Base-by-base conservation (phyloP, 1,140 invertebrate genomes). In the Megalonaias nervosa region DNA sequence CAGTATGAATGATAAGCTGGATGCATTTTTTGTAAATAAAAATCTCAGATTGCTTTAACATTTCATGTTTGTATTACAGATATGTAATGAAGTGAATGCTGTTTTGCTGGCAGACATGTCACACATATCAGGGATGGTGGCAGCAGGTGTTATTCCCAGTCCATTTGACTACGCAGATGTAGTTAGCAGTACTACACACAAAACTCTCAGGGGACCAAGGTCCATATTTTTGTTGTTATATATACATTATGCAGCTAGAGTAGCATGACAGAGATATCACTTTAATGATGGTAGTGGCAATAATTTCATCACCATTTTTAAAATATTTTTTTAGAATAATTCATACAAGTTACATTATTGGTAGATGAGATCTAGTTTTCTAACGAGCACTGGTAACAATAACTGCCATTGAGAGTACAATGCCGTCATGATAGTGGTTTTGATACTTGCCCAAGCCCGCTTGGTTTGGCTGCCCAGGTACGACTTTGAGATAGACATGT, bases 131-230 rank as follows among this genome's bases (percentile, higher is more conserved):
- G 97, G 97, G 21, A 91, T 99, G 60, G 97, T 99, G 2, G 96
- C 97, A 58, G 96, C 96, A 82, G 93, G 93, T 70, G 90, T 97
- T 17, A 95, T 97, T 71, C 96, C 97, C 13, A 96, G 94, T 88
- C 98, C 98, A 1, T 99, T 99, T 88, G 94, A 97, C 81, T 86
- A 95, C 86, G 94, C 96, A 82, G 97, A 99, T 90, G 93, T 99
- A 85, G 97, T 99, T 13, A 95, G 95, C 0, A 97, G 97, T 4
- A 99, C 98, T 0, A 99, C 97, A 0, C 98, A 99, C 91, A 99
- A 99, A 88, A 98, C 97, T 6, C 92, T 99, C 26, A 92, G 97
- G 80, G 97, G 97, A 1, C 97, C 97, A 4, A 93, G 93, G 87
- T 90, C 60, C 64, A 56, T 17, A 48, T 48, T 48, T 48, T 62